Conservation (phyloP, 2,797 vertebrate species). For the Smutsia temminckii region DNA sequence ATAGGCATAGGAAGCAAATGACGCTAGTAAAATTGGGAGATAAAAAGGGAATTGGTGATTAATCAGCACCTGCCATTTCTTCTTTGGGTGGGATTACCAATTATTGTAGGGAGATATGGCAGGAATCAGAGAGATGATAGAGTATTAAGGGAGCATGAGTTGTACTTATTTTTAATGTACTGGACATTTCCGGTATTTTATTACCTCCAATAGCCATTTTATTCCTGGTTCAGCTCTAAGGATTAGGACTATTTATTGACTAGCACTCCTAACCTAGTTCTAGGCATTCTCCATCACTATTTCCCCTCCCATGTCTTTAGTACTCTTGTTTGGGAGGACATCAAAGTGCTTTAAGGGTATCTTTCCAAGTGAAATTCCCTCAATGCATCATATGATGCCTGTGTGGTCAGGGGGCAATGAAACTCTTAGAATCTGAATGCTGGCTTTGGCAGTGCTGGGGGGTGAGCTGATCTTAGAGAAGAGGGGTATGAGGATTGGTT, state of each 20-base stretch:
- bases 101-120: not conserved
- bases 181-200: not conserved
- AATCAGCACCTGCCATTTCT: not conserved
- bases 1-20: not conserved
- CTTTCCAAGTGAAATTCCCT: not conserved
- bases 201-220: not conserved
- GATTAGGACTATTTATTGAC: not conserved
- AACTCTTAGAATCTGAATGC: not conserved
- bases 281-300: not conserved
- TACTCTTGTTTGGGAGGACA: not conserved
- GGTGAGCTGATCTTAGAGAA: no score
- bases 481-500: not conserved
- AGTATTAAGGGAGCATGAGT: not conserved
- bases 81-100: not conserved
- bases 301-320: not conserved
- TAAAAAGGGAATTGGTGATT: not conserved
- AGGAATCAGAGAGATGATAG: not conserved
- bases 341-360: not conserved
- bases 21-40: not conserved
- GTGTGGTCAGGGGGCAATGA: not conserved
- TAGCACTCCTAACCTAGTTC: not conserved
- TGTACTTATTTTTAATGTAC: not conserved
- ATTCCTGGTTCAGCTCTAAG: not conserved
- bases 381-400: rapidly evolving
- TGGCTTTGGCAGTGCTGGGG: not conserved